Conservation (phyloP, 2,888 invertebrate species). For the Agrotis puta region DNA sequence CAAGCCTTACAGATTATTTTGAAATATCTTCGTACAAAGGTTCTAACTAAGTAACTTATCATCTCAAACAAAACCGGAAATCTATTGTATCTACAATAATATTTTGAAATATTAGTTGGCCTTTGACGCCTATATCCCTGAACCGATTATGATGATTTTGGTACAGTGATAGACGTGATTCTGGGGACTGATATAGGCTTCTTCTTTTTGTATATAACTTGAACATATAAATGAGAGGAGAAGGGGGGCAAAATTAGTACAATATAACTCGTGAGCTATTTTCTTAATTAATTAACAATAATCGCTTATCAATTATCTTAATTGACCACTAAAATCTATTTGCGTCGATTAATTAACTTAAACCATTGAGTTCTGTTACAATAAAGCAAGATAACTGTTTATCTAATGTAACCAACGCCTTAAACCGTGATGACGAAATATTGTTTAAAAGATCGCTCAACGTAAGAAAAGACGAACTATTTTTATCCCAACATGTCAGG, state of each 20-base stretch:
- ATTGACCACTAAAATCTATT: constrained; percentile 20
- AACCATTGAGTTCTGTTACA: constrained; percentile 11
- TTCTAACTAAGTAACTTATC: constrained; percentile 43
- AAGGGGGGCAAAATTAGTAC: too few species aligned
- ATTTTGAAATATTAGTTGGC: background rate
- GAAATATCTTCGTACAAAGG: constrained; percentile 49
- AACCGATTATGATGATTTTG: background rate
- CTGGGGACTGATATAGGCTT: background rate
- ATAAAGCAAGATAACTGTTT: constrained; percentile 14
- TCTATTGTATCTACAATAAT: constrained; percentile 5
- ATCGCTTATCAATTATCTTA: constrained; percentile 25
- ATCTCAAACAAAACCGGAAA: constrained; percentile 34
- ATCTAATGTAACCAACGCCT: constrained; percentile 14
- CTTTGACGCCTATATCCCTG: background rate
- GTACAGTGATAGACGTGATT: background rate
- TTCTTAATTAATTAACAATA: constrained; percentile 7
- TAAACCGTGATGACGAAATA: constrained; percentile 42
- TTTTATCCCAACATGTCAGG: constrained; percentile 53
- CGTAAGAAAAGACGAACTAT: constrained; percentile 47
- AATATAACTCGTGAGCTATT: background rate
- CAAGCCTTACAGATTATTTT: constrained; percentile 61
- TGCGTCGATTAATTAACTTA: constrained; percentile 11
- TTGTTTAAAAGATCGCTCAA: constrained; percentile 38
- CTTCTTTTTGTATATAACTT: too few species aligned
- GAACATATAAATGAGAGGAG: too few species aligned